These are phyloP conservation scores for Leptopilina boulardi DNA, from an alignment of 1,140 invertebrate genomes.

Conservation along the genomic window DNA sequence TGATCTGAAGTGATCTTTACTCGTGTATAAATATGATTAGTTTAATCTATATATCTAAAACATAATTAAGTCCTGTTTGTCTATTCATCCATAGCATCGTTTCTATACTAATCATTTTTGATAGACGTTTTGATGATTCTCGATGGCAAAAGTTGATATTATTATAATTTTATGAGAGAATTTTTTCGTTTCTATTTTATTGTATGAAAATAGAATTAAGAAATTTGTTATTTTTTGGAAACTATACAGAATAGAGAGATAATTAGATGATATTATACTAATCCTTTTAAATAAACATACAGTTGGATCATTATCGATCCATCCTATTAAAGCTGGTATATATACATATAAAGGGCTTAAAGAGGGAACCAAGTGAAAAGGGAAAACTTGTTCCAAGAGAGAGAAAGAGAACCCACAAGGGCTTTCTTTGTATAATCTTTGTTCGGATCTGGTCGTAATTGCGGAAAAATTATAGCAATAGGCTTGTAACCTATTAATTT, in stretches of 20 bases:
- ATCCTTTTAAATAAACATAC: constrained; percentile 7
- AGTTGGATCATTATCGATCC: constrained; percentile 10
- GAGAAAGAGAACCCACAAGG: background rate
- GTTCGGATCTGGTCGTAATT: constrained; percentile 29
- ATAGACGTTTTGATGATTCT: background rate
- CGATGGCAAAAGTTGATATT: background rate
- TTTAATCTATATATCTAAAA: constrained; percentile 13
- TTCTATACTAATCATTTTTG: background rate
- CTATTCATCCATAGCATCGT: constrained; percentile 9
- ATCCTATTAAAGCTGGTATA: constrained; percentile 3
- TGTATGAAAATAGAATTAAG: too few species aligned
- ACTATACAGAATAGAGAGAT: background rate
- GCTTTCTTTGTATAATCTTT: constrained; percentile 31
- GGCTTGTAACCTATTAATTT: too few species aligned
- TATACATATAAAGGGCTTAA: too few species aligned
- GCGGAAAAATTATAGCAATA: constrained; percentile 27
- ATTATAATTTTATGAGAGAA: too few species aligned
- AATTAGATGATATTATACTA: background rate
- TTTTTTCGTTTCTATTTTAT: background rate
- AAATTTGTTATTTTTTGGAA: background rate
- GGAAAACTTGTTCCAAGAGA: background rate
- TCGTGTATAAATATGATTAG: background rate
- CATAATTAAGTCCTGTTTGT: constrained; percentile 14
- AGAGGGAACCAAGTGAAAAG: background rate
- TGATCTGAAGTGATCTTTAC: background rate